Evolutionary conservation across 2,888 invertebrate species (phyloP), one percentile per base, ranked within the genome.

Genomic region (Conistra vaccinii): DNA sequence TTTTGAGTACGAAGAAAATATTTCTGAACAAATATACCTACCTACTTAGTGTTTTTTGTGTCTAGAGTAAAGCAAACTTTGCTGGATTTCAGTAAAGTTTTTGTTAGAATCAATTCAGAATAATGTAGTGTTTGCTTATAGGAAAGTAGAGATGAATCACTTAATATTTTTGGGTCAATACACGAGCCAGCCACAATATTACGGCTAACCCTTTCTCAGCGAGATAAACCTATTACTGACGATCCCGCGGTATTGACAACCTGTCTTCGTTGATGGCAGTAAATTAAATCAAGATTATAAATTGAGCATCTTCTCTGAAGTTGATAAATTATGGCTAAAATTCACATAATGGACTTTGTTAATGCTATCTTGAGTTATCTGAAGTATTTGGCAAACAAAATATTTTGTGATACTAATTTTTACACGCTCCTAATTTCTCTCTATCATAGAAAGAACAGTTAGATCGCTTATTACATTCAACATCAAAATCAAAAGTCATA

Each of bases 1-100:
- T 78, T 81, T 73, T 57, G 29, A 74, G 51, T 55, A 55, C 10
- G n/a, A 42, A 57, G 61, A 29, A 69, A 80, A 60, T 73, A 58
- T 67, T 45, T 57, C 67, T 57, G 45, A 65, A 57, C 63, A 67
- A 78, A 73, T 69, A 58, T 48, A 61, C n/a, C n/a, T n/a, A n/a
- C n/a, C n/a, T n/a, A n/a, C 77, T 76, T 57, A 48, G 60, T 14
- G 35, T 55, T 70, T 69, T 76, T 78, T 53, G 20, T 51, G 55
- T 45, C 23, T 61, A 55, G 29, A 68, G 23, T 10, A 57, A 55
- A 23, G 39, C 23, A 78, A 78, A 71, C 63, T 61, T 58, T 23
- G 35, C 55, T 35, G 42, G 73, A 68, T 70, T 80, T 67, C 20
- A 26, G 32, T 51, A 0, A 35, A 66, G 26, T 72, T 71, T 73